Evolutionary conservation across 35 echinoderm and acorn worm species (phyloP).

Genomic region (Apostichopus parvimensis): DNA sequence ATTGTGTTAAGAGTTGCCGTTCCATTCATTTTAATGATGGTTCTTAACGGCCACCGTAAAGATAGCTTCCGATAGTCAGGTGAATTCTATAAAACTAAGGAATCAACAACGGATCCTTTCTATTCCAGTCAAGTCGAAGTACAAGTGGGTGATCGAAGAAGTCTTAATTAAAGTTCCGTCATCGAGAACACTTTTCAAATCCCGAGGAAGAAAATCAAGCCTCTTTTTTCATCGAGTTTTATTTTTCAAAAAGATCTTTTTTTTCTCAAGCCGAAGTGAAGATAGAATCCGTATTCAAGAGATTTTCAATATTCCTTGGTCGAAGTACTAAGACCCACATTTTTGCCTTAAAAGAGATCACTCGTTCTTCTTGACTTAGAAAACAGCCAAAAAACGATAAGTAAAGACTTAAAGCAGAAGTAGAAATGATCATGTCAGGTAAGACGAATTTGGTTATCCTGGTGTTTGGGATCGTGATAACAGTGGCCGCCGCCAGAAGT

Average conservation of each 20-base stretch:
- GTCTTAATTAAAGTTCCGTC: slow-evolving; percentile 3
- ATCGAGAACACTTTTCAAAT: background rate
- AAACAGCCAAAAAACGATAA: background rate
- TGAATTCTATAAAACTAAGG: background rate
- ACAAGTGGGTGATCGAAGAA: background rate
- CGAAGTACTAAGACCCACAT: background rate
- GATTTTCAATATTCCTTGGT: background rate
- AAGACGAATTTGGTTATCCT: slow-evolving; percentile 37
- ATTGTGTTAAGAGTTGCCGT: too few relatives aligned
- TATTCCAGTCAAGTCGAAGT: background rate
- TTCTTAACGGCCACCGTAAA: background rate
- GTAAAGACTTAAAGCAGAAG: background rate
- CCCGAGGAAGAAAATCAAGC: background rate
- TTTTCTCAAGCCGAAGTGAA: background rate
- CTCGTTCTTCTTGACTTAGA: background rate
- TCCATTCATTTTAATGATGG: background rate
- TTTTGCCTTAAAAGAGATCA: background rate
- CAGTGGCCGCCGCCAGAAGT: slow-evolving; percentile 19
- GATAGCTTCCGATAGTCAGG: background rate
- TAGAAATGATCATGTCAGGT: slow-evolving; percentile 10
- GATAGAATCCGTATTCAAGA: background rate
- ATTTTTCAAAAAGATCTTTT: background rate
- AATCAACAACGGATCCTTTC: background rate
- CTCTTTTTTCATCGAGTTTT: background rate
- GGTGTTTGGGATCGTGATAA: slow-evolving; percentile 12